These are phyloP conservation scores for Probaryconus sp. DNA, from an alignment of 1,140 invertebrate species.

Conservation along the genomic window DNA sequence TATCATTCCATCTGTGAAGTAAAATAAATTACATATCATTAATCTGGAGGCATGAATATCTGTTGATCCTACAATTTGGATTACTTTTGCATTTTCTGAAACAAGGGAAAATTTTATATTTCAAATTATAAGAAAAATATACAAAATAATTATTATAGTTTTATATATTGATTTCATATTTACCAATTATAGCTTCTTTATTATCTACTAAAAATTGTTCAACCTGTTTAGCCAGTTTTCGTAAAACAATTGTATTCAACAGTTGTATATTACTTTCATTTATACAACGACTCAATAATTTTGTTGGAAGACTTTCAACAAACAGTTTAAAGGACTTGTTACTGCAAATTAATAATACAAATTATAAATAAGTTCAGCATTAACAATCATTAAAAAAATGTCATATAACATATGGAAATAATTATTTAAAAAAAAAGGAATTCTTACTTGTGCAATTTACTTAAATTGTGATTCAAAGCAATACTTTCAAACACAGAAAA, in stretches of 20 bases:
- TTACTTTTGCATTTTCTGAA: constrained; percentile 72
- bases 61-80: constrained; percentile 67
- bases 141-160: constrained; percentile 14
- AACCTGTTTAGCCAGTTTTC: constrained; percentile 69
- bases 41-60: constrained; percentile 68
- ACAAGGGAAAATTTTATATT: constrained; percentile 34
- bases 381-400: background rate
- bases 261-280: constrained; percentile 68
- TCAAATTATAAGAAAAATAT: constrained; percentile 22
- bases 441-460: constrained; percentile 70
- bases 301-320: constrained; percentile 64
- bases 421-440: background rate
- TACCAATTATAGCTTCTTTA: constrained; percentile 70
- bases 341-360: constrained; percentile 56
- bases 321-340: constrained; percentile 69
- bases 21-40: constrained; percentile 74
- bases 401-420: background rate
- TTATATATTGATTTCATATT: constrained; percentile 27
- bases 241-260: constrained; percentile 69
- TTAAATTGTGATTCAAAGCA: constrained; percentile 71
- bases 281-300: constrained; percentile 67
- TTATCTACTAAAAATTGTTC: constrained; percentile 64
- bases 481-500: constrained; percentile 75
- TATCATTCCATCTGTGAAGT: constrained; percentile 69
- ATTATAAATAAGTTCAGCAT: background rate